Conservation (phyloP, 2,888 invertebrate species). For the Drosophila austrosaltans region DNA sequence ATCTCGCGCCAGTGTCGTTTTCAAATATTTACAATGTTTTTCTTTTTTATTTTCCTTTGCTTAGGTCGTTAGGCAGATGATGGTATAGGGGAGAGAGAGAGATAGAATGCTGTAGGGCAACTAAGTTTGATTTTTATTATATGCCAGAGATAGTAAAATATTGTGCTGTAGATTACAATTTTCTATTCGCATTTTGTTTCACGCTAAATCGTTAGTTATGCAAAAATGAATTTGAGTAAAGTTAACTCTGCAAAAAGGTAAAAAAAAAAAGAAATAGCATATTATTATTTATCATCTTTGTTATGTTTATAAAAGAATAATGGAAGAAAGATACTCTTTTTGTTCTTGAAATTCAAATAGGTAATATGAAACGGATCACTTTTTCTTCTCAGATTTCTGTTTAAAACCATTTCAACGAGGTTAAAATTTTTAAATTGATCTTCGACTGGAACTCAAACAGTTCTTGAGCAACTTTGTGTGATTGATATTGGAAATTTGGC, state of each 20-base stretch:
- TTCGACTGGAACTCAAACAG: no score
- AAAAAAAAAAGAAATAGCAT: background rate
- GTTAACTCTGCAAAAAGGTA: background rate
- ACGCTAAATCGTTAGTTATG: background rate
- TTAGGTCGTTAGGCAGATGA: slow-evolving; percentile 18
- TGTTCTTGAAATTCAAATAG: no score
- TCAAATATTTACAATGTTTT: slow-evolving; percentile 59
- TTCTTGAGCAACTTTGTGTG: no score
- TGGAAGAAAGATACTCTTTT: no score
- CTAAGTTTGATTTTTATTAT: slow-evolving; percentile 20
- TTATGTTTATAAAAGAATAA: no score
- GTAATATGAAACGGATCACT: no score
- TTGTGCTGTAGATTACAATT: slow-evolving; percentile 14
- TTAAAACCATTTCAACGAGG: no score
- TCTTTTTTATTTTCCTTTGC: slow-evolving; percentile 12
- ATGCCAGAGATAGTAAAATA: slow-evolving; percentile 13
- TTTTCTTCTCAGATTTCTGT: no score
- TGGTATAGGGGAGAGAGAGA: background rate
- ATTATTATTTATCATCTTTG: background rate
- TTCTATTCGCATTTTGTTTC: background rate
- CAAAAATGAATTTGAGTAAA: background rate
- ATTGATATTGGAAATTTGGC: no score
- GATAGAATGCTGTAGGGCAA: background rate
- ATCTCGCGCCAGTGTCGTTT: slow-evolving; percentile 47
- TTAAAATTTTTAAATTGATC: no score